These are phyloP conservation scores for Melanotaenia duboulayi DNA, from an alignment of 2,113 vertebrate genomes.

Conservation along the genomic window DNA sequence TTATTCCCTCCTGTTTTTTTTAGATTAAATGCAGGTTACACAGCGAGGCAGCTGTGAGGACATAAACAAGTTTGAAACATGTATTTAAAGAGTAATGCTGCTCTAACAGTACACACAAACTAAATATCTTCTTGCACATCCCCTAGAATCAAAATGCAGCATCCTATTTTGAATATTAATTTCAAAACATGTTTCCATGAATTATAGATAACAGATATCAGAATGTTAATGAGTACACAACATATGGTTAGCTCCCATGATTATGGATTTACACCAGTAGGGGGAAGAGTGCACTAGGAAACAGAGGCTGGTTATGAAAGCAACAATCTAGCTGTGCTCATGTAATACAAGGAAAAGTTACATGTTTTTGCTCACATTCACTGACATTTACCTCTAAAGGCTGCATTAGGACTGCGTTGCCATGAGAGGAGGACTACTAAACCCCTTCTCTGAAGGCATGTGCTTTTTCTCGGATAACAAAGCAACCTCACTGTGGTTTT, in stretches of 20 bases:
- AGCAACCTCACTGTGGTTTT: background rate
- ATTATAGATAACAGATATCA: constrained; percentile 76
- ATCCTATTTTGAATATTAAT: constrained; percentile 73
- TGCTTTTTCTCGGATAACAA: too few species aligned
- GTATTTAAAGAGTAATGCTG: constrained; percentile 26
- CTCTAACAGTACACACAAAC: constrained; percentile 15
- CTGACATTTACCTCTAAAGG: constrained; percentile 55
- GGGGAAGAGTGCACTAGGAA: constrained; percentile 84
- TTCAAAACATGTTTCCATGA: constrained; percentile 77
- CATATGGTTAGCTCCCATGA: constrained; percentile 59
- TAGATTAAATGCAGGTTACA: background rate
- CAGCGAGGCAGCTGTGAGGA: background rate
- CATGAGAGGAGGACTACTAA: background rate
- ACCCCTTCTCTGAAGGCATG: background rate
- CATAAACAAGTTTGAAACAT: constrained; percentile 12
- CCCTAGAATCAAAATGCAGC: constrained; percentile 38
- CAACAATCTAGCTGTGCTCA: constrained; percentile 30
- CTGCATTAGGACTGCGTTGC: constrained; percentile 13
- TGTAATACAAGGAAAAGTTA: constrained; percentile 47
- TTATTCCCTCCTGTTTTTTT: constrained; percentile 2
- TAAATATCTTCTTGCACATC: constrained; percentile 26
- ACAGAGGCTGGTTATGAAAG: constrained; percentile 66
- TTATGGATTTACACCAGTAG: constrained; percentile 81
- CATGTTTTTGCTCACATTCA: constrained; percentile 41
- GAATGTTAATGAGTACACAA: constrained; percentile 69